Conservation (phyloP, 1,140 invertebrate species). For the Globodera rostochiensis region DNA sequence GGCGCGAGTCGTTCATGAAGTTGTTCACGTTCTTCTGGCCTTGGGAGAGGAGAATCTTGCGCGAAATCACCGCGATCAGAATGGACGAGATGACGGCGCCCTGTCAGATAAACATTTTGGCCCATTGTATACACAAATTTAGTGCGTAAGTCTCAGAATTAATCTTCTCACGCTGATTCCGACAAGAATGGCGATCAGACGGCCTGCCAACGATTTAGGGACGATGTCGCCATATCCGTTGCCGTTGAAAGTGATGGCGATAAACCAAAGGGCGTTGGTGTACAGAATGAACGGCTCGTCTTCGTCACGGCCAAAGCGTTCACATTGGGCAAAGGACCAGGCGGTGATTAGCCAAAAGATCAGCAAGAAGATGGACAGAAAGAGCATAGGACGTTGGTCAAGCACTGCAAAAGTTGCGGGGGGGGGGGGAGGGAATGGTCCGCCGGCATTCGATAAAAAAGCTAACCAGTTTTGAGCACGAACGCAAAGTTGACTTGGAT, state of each 20-base stretch:
- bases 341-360: constrained; percentile 60
- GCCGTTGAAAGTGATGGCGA: constrained; percentile 56
- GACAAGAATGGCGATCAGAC: constrained; percentile 94
- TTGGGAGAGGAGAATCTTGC: constrained; percentile 60
- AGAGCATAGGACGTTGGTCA: constrained; percentile 67
- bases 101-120: constrained; percentile 38
- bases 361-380: constrained; percentile 58
- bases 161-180: constrained; percentile 90
- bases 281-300: constrained; percentile 56
- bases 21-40: constrained; percentile 62
- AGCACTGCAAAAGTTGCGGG: constrained; percentile 73
- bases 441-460: constrained; percentile 73
- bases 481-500: constrained; percentile 95
- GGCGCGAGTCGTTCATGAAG: constrained; percentile 64
- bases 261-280: constrained; percentile 65
- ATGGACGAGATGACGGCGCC: constrained; percentile 64
- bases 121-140: background rate
- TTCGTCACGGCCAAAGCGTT: constrained; percentile 44
- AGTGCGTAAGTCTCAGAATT: background rate
- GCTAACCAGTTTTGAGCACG: constrained; percentile 84
- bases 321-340: constrained; percentile 57
- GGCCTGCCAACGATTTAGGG: constrained; percentile 97
- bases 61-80: constrained; percentile 63
- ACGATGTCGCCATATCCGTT: constrained; percentile 85
- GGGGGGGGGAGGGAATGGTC: background rate